phyloP scores from a whole-genome alignment of 1,140 invertebrate genomes.

The Drosophila elegans region DNA sequence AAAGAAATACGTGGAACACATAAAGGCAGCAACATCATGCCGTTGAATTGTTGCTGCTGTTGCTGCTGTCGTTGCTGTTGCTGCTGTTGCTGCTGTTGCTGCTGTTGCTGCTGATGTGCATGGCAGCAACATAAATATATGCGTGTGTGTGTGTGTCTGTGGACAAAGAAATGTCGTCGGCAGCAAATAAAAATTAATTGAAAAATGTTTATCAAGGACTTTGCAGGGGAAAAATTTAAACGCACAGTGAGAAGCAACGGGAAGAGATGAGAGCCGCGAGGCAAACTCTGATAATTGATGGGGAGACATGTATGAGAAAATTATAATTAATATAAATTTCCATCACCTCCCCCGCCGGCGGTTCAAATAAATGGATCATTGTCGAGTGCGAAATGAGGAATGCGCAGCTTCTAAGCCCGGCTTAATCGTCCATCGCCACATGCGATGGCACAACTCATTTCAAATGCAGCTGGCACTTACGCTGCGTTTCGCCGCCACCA shows the following conservation, averaged over 20 bases:
- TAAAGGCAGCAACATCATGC: constrained; percentile 70
- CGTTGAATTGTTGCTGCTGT: constrained; percentile 17
- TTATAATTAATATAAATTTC: constrained; percentile 48
- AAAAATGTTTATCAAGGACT: constrained; percentile 83
- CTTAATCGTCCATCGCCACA: constrained; percentile 41
- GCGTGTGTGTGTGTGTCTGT: constrained; percentile 25
- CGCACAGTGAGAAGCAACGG: constrained; percentile 1
- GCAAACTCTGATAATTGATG: constrained; percentile 46
- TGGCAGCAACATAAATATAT: constrained; percentile 36
- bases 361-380: constrained; percentile 50
- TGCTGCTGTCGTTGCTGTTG: constrained; percentile 2
- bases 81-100: constrained; percentile 15
- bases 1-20: constrained; percentile 77
- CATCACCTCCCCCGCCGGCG: constrained; percentile 2
- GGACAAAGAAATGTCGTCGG: constrained; percentile 74
- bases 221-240: constrained; percentile 59
- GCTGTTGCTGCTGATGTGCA: constrained; percentile 10
- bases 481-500: constrained; percentile 2
- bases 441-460: constrained; percentile 31
- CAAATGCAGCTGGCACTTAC: constrained; percentile 47
- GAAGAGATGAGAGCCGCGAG: background rate
- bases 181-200: constrained; percentile 83
- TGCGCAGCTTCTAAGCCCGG: constrained; percentile 31
- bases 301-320: constrained; percentile 17
- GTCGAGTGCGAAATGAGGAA: constrained; percentile 19